phyloP scores from a whole-genome alignment of 2,797 vertebrate species.

The Cuniculus paca region DNA sequence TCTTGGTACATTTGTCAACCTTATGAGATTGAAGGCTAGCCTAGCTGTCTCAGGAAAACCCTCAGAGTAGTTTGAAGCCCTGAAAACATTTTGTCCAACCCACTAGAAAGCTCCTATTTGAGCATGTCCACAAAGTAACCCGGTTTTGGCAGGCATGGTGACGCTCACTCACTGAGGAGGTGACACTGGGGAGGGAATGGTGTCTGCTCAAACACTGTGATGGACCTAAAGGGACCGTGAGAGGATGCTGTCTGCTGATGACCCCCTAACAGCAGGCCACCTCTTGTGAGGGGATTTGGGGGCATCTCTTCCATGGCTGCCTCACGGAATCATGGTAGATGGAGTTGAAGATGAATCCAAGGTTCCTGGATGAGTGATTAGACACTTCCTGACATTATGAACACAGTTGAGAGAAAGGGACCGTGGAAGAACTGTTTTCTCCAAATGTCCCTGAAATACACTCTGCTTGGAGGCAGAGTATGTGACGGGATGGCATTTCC shows the following conservation, averaged over 20 bases:
- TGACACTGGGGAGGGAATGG: background rate
- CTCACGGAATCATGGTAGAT: background rate
- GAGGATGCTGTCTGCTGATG: background rate
- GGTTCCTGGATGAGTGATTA: background rate
- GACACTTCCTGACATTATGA: background rate
- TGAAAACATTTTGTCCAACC: background rate
- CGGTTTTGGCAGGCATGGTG: background rate
- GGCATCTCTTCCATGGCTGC: background rate
- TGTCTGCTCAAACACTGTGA: background rate
- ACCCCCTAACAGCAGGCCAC: background rate
- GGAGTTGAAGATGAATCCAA: background rate
- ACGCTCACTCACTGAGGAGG: background rate
- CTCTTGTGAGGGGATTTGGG: background rate
- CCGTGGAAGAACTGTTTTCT: background rate
- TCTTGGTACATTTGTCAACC: background rate
- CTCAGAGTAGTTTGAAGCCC: background rate
- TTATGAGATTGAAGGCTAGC: background rate
- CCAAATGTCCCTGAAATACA: slow-evolving; percentile 32
- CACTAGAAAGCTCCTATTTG: background rate
- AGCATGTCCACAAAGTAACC: background rate
- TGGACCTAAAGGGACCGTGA: background rate
- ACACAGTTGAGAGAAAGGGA: slow-evolving; percentile 13
- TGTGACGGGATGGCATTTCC: background rate
- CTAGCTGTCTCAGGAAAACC: background rate
- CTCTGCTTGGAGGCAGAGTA: background rate